These are phyloP conservation scores for Clarias macrocephalus DNA, from an alignment of 2,113 vertebrate genomes.

Conservation along the genomic window DNA sequence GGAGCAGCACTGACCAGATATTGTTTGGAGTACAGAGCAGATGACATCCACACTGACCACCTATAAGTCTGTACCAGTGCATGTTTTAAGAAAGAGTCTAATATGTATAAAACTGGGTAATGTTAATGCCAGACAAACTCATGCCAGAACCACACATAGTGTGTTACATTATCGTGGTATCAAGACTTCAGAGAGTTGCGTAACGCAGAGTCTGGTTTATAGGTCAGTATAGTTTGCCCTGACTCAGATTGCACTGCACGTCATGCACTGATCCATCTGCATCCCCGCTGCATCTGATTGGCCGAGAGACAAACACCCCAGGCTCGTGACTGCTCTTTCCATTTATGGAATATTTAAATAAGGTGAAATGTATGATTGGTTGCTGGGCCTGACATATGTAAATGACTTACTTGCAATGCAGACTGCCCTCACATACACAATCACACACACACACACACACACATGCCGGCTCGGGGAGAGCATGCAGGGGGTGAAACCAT, in stretches of 20 bases:
- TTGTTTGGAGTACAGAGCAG: neutral
- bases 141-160: neutral
- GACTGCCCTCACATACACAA: neutral
- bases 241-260: neutral
- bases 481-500: neutral
- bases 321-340: neutral
- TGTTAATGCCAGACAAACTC: neutral
- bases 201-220: neutral
- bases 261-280: neutral
- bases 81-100: neutral
- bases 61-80: neutral
- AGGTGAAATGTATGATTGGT: neutral
- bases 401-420: neutral
- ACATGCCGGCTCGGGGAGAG: constrained; percentile 1
- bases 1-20: neutral
- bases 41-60: neutral
- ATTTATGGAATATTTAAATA: neutral
- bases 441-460: neutral
- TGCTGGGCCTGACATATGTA: neutral
- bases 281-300: neutral
- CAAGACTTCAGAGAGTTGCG: neutral
- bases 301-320: neutral
- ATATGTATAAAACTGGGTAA: neutral
- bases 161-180: too few species aligned
- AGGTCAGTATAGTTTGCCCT: constrained; percentile 2